Conservation (phyloP, 2,888 invertebrate genomes). For the Harpalus rufipes region DNA sequence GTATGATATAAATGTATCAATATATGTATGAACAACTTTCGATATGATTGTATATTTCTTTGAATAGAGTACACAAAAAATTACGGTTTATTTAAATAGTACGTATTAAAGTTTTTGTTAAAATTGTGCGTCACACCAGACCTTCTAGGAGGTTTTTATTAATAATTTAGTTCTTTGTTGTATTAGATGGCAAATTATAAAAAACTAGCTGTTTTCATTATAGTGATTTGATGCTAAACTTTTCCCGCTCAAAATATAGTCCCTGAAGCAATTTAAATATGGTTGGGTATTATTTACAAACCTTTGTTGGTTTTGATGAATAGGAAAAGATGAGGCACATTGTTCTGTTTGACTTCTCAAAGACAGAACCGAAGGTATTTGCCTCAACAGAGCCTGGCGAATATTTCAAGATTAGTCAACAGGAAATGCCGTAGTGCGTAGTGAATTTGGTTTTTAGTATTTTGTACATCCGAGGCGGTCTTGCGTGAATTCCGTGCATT, state of each 20-base stretch:
- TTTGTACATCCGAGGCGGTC: conserved; percentile 55
- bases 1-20: neutral
- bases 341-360: conserved; percentile 54
- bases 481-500: conserved; percentile 55
- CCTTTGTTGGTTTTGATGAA: conserved; percentile 48
- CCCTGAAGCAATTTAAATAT: neutral
- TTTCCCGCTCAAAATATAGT: neutral
- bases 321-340: conserved; percentile 36
- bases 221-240: neutral
- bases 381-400: conserved; percentile 16
- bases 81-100: conserved; percentile 31
- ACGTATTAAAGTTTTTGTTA: conserved; percentile 55
- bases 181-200: neutral
- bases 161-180: conserved; percentile 34
- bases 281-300: conserved; percentile 43
- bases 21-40: neutral
- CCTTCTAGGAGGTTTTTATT: conserved; percentile 61
- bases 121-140: conserved; percentile 53
- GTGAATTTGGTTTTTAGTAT: conserved; percentile 57
- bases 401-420: conserved; percentile 67
- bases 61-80: neutral
- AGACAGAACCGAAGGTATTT: conserved; percentile 33
- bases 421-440: conserved; percentile 69
- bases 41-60: neutral
- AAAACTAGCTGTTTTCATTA: conserved; percentile 16